Conservation (phyloP, 2,113 vertebrate genomes). For the Leiothrix lutea region DNA sequence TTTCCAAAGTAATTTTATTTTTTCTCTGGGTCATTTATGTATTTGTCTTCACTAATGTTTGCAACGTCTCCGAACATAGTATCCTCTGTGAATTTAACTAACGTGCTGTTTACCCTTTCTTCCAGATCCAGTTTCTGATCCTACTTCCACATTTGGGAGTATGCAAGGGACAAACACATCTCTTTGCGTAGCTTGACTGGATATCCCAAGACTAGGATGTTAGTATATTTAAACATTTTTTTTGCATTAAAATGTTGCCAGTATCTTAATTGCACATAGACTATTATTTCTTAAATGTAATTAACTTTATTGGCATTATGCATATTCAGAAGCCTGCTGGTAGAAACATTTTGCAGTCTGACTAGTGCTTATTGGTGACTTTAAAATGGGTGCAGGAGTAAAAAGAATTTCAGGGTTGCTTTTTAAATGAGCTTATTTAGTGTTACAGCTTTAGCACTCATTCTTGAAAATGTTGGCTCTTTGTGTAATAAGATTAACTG, state of each 20-base stretch:
- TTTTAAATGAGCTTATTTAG: conserved; percentile 35
- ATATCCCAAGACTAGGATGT: conserved; percentile 75
- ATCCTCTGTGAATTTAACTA: conserved; percentile 69
- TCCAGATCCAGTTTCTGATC: conserved; percentile 76
- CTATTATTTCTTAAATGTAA: conserved; percentile 47
- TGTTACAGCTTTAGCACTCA: not conserved
- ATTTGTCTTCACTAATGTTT: conserved; percentile 66
- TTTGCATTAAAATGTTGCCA: conserved; percentile 67
- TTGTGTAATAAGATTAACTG: conserved; percentile 33
- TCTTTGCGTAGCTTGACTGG: conserved; percentile 76
- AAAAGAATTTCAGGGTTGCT: conserved; percentile 10
- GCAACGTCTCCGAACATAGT: conserved; percentile 32
- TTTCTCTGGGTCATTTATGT: conserved; percentile 26
- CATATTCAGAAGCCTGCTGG: conserved; percentile 53
- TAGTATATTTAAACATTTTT: conserved; percentile 71
- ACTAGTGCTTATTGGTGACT: conserved; percentile 30
- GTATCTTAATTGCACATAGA: conserved; percentile 54
- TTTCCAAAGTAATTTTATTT: conserved; percentile 22
- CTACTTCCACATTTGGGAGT: conserved; percentile 76
- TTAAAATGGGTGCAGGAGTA: conserved; percentile 7
- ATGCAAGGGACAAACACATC: conserved; percentile 73
- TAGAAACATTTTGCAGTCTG: conserved; percentile 14
- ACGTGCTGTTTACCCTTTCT: conserved; percentile 74
- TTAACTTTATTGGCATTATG: conserved; percentile 39
- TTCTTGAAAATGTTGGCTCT: conserved; percentile 45